phyloP scores from a whole-genome alignment of 2,888 invertebrate species.

The Himalopsyche anomala region DNA sequence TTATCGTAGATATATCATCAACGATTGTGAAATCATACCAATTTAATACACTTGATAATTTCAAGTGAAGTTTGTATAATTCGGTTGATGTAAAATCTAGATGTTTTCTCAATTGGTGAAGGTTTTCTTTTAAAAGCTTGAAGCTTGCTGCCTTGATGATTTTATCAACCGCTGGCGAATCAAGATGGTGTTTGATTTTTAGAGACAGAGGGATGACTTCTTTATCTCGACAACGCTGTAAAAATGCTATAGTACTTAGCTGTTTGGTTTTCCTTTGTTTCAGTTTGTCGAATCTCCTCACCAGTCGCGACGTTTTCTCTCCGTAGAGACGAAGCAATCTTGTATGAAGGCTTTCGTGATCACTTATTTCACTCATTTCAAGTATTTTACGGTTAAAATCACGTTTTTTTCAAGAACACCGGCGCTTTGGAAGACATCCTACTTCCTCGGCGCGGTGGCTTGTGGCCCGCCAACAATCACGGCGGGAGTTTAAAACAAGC shows the following conservation, averaged over 20 bases:
- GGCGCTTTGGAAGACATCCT: slow-evolving; percentile 7
- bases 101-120: neutral
- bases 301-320: slow-evolving; percentile 40
- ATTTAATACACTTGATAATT: slow-evolving; percentile 19
- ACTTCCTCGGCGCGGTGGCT: slow-evolving; percentile 3
- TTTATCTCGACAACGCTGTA: slow-evolving; percentile 34
- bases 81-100: slow-evolving; percentile 41
- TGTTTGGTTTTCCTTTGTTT: slow-evolving; percentile 23
- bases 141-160: slow-evolving; percentile 33
- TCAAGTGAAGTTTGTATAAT: slow-evolving; percentile 32
- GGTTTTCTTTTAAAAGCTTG: slow-evolving; percentile 9
- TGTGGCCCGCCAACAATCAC: neutral
- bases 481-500: neutral
- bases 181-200: slow-evolving; percentile 3
- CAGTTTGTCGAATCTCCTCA: slow-evolving; percentile 35
- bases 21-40: slow-evolving; percentile 35
- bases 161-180: slow-evolving; percentile 22
- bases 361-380: slow-evolving; percentile 6
- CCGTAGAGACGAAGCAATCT: slow-evolving; percentile 36
- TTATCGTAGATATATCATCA: slow-evolving; percentile 27
- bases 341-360: slow-evolving; percentile 31
- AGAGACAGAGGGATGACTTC: neutral
- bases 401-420: neutral
- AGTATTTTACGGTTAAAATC: neutral
- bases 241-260: slow-evolving; percentile 35